These are phyloP conservation scores for Nerophis ophidion DNA, from an alignment of 2,113 vertebrate genomes.

Conservation along the genomic window DNA sequence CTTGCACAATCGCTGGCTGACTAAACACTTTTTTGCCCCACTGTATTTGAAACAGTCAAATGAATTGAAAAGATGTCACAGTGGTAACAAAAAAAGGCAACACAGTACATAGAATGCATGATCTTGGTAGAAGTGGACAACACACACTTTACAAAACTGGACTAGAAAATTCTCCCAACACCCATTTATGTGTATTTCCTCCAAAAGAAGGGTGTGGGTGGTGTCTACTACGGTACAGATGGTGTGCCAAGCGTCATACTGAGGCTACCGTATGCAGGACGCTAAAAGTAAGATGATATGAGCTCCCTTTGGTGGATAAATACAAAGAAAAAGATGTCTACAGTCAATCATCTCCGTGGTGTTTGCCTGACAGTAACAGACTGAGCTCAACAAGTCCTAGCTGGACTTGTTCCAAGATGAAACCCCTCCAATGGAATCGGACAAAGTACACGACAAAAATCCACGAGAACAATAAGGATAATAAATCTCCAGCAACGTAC, in stretches of 20 bases:
- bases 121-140: constrained; percentile 49
- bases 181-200: constrained; percentile 53
- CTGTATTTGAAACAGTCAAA: constrained; percentile 56
- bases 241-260: neutral
- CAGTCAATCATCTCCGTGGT: constrained; percentile 8
- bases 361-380: constrained; percentile 16
- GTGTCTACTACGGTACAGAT: neutral
- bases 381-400: neutral
- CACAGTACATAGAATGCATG: constrained; percentile 67
- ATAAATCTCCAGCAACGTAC: constrained; percentile 24
- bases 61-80: constrained; percentile 57
- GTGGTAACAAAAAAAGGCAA: constrained; percentile 65
- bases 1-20: too few species aligned
- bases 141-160: constrained; percentile 70
- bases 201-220: constrained; percentile 21
- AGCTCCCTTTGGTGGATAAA: constrained; percentile 9
- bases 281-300: constrained; percentile 14
- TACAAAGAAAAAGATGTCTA: neutral
- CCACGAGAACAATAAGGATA: constrained; percentile 50
- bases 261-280: neutral
- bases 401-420: constrained; percentile 17
- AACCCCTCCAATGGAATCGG: constrained; percentile 32
- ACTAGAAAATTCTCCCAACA: constrained; percentile 70
- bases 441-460: constrained; percentile 56
- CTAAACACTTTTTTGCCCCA: too few species aligned